Percentiles rank a stretch among this genome's conserved stretches.
Evolutionary conservation across 2,888 invertebrate genomes (phyloP).

Genomic region (Epirrhoe tristata): DNA sequence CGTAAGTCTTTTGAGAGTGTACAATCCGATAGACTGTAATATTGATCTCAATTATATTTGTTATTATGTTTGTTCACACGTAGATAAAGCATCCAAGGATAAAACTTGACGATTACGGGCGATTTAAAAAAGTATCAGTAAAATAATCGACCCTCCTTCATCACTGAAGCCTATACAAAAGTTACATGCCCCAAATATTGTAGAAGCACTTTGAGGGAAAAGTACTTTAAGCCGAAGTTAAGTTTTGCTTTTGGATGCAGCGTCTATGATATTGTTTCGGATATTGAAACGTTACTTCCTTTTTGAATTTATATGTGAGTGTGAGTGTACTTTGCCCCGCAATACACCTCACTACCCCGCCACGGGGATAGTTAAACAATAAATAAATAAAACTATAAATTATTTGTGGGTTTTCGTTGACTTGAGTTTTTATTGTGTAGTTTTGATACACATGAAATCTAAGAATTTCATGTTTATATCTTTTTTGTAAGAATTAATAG

Average conservation of each 20-base stretch:
- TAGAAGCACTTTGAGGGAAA: neutral
- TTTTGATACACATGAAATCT: slow-evolving; percentile 15
- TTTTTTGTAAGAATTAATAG: slow-evolving; percentile 43
- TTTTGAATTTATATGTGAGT: slow-evolving; percentile 80
- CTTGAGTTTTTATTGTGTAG: slow-evolving; percentile 35
- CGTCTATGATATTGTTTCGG: slow-evolving; percentile 65
- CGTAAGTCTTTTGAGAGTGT: slow-evolving; percentile 77
- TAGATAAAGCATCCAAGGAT: slow-evolving; percentile 12
- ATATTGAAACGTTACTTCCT: slow-evolving; percentile 74
- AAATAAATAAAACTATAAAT: slow-evolving; percentile 69
- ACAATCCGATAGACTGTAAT: slow-evolving; percentile 83
- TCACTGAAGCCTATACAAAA: no score
- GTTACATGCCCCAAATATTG: no score
- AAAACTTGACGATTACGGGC: slow-evolving; percentile 9
- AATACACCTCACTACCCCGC: slow-evolving; percentile 69
- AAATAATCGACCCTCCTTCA: no score
- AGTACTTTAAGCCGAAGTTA: neutral
- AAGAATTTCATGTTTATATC: slow-evolving; percentile 28
- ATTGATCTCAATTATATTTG: slow-evolving; percentile 65
- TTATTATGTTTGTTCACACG: slow-evolving; percentile 50
- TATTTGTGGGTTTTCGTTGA: slow-evolving; percentile 40
- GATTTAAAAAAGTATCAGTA: neutral
- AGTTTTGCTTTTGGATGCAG: slow-evolving; percentile 12
- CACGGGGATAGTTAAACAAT: slow-evolving; percentile 78
- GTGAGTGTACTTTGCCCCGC: slow-evolving; percentile 73